Percentiles rank a stretch among this genome's conserved stretches.
These are phyloP conservation scores for Mamestra brassicae DNA, from an alignment of 2,888 invertebrate genomes.

Conservation along the genomic window DNA sequence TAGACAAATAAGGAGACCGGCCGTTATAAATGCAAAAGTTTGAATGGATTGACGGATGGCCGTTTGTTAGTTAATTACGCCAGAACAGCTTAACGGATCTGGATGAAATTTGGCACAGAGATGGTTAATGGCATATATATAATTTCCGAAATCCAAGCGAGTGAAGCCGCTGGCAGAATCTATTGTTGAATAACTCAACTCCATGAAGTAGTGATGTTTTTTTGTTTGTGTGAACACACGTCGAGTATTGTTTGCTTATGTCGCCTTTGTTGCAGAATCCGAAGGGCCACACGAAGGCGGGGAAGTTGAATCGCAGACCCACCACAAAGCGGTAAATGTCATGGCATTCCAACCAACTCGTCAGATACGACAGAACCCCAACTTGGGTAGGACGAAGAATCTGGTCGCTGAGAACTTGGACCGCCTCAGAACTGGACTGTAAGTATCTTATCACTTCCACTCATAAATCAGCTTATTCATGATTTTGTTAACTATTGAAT, in stretches of 20 bases:
- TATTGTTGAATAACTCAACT: background rate
- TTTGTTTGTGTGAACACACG: background rate
- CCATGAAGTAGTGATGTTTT: background rate
- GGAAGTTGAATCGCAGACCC: constrained; percentile 32
- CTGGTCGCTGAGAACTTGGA: constrained; percentile 80
- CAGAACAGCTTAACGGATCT: too few relatives aligned
- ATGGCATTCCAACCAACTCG: constrained; percentile 74
- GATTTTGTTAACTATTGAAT: background rate
- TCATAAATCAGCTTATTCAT: background rate
- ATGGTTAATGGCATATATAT: too few relatives aligned
- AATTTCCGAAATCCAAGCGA: too few relatives aligned
- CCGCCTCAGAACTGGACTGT: constrained; percentile 78
- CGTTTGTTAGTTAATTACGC: too few relatives aligned
- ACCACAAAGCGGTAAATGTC: constrained; percentile 13
- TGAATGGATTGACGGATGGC: too few relatives aligned
- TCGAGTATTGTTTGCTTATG: background rate
- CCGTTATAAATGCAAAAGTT: background rate
- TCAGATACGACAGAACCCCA: constrained; percentile 84
- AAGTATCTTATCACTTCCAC: constrained; percentile 68
- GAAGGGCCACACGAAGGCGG: constrained; percentile 68
- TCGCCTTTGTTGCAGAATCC: constrained; percentile 34
- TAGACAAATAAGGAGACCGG: too few relatives aligned
- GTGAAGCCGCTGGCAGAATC: background rate
- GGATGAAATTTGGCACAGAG: too few relatives aligned
- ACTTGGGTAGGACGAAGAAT: constrained; percentile 80